Evolutionary conservation across 2,797 vertebrate genomes (phyloP).

Genomic region (Lagorchestes hirsutus): DNA sequence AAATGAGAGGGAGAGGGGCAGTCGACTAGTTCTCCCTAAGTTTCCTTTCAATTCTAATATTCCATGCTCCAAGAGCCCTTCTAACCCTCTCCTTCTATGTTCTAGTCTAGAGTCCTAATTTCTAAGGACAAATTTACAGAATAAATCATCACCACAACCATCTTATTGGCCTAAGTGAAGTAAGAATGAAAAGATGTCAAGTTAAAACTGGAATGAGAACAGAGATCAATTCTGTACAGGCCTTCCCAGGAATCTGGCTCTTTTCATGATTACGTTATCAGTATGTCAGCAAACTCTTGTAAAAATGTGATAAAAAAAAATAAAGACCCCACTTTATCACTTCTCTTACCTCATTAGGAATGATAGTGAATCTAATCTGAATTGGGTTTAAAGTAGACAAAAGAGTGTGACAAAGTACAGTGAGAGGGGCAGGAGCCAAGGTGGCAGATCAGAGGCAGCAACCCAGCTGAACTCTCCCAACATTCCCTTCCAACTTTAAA

Average conservation of each 20-base stretch:
- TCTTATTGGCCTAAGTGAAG: neutral
- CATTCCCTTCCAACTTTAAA: neutral
- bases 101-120: neutral
- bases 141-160: neutral
- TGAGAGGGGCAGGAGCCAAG: neutral
- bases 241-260: conserved; percentile 81
- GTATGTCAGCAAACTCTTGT: conserved; percentile 86
- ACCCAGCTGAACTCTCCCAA: neutral
- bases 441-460: neutral
- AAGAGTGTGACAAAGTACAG: conserved; percentile 1
- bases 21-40: neutral
- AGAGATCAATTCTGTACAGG: conserved; percentile 61
- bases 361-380: conserved; percentile 88
- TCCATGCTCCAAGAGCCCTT: neutral
- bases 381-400: conserved; percentile 79
- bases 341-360: conserved; percentile 84
- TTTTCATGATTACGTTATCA: conserved; percentile 85
- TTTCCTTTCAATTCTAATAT: neutral
- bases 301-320: conserved; percentile 71
- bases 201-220: conserved; percentile 71
- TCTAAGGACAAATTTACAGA: neutral
- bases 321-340: conserved; percentile 77
- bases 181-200: conserved; percentile 12
- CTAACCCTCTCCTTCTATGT: neutral
- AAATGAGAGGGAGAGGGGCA: neutral